A percentile compares a stretch with the other conserved stretches of the same genome.
These are phyloP conservation scores for Ceriagrion tenellum DNA, from an alignment of 2,888 invertebrate species.

Conservation along the genomic window DNA sequence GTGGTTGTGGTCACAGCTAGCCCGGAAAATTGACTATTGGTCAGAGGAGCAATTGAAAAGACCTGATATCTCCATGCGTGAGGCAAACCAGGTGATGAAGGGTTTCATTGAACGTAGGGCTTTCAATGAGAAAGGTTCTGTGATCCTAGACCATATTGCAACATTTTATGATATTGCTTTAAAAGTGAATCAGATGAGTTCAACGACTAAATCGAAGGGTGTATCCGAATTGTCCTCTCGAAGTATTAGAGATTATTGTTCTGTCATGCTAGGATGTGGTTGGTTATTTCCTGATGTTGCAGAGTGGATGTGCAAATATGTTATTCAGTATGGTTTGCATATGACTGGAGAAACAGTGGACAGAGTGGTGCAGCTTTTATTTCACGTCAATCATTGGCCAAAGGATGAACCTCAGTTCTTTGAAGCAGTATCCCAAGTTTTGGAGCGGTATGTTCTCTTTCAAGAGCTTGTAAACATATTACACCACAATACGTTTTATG, in stretches of 20 bases:
- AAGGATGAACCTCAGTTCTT: conserved; percentile 76
- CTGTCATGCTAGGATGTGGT: conserved; percentile 47
- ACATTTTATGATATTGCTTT: neutral
- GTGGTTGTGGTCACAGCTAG: conserved; percentile 38
- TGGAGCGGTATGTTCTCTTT: conserved; percentile 77
- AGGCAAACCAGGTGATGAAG: neutral
- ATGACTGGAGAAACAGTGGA: conserved; percentile 80
- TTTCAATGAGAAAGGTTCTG: conserved; percentile 23
- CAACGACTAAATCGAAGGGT: neutral
- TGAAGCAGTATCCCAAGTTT: conserved; percentile 76
- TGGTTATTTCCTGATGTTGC: conserved; percentile 78
- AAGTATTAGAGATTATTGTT: conserved; percentile 43
- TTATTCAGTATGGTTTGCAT: conserved; percentile 77
- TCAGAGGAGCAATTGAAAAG: conserved; percentile 21
- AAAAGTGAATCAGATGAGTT: neutral
- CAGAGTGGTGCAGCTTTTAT: conserved; percentile 79
- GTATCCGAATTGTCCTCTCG: neutral
- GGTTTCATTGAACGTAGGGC: conserved; percentile 1
- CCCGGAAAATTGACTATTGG: conserved; percentile 38
- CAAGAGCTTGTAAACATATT: neutral
- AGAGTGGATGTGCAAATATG: conserved; percentile 78
- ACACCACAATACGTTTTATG: too few relatives aligned
- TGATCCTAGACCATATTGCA: neutral
- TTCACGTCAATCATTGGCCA: conserved; percentile 79
- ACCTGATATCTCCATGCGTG: neutral